Percentiles rank a stretch among this genome's conserved stretches.
Evolutionary conservation across 2,797 vertebrate genomes (phyloP).

Genomic region (Acrossocheilus fasciatus): DNA sequence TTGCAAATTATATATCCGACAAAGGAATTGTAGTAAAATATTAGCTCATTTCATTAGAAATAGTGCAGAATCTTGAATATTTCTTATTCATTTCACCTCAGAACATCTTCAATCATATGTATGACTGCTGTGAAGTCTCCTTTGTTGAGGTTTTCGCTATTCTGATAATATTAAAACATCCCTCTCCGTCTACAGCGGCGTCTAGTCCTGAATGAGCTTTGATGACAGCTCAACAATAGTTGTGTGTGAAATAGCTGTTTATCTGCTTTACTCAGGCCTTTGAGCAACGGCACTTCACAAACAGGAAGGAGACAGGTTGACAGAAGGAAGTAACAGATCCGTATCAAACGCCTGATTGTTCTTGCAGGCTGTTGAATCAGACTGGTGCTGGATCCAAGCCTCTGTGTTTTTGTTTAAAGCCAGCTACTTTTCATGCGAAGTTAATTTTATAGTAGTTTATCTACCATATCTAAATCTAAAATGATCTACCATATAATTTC

Average conservation of each 20-base stretch:
- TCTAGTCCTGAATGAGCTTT: slow-evolving; percentile 39
- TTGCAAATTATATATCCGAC: background rate
- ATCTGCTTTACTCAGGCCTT: slow-evolving; percentile 66
- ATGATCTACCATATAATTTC: background rate
- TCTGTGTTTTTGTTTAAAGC: background rate
- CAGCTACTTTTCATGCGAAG: background rate
- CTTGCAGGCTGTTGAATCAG: slow-evolving; percentile 13
- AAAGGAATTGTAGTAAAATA: background rate
- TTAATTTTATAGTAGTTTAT: background rate
- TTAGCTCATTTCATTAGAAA: background rate
- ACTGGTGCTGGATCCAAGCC: background rate
- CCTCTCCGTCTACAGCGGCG: slow-evolving; percentile 54
- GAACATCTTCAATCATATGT: background rate
- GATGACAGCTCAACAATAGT: slow-evolving; percentile 57
- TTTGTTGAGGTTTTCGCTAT: background rate
- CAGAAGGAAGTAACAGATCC: slow-evolving; percentile 69
- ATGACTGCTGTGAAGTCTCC: background rate
- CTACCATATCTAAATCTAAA: background rate
- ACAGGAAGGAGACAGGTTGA: slow-evolving; percentile 71
- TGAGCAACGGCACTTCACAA: slow-evolving; percentile 65
- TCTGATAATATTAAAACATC: slow-evolving; percentile 43
- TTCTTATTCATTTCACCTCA: background rate
- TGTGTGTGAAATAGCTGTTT: slow-evolving; percentile 52
- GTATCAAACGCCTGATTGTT: slow-evolving; percentile 68
- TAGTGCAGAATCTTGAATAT: background rate